Evolutionary conservation across 1,140 invertebrate species (phyloP).

Genomic region (Vollenhovia emeryi): DNA sequence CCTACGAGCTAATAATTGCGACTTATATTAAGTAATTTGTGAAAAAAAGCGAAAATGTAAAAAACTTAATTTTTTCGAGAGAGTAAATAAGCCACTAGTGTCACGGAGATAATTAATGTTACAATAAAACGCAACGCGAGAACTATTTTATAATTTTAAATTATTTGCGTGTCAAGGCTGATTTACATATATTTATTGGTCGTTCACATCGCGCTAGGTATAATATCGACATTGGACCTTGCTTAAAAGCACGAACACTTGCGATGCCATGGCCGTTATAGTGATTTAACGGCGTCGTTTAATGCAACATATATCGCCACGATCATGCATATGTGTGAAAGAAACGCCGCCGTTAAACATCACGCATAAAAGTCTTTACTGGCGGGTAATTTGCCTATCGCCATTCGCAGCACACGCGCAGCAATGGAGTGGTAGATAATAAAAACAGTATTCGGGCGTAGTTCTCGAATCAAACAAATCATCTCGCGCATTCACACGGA

Average conservation of each 20-base stretch:
- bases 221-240: slow-evolving; percentile 47
- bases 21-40: slow-evolving; percentile 10
- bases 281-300: slow-evolving; percentile 44
- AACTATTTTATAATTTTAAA: slow-evolving; percentile 10
- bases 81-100: neutral
- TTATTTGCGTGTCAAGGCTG: neutral
- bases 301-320: slow-evolving; percentile 18
- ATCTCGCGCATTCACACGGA: neutral
- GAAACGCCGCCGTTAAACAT: slow-evolving; percentile 23
- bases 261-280: slow-evolving; percentile 32
- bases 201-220: neutral
- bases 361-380: slow-evolving; percentile 51
- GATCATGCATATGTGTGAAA: slow-evolving; percentile 30
- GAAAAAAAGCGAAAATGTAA: neutral
- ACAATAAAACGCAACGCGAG: neutral
- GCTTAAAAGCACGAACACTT: slow-evolving; percentile 18
- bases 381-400: slow-evolving; percentile 34
- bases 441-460: slow-evolving; percentile 35
- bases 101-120: neutral
- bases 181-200: slow-evolving; percentile 42
- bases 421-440: slow-evolving; percentile 33
- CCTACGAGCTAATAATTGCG: neutral
- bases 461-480: slow-evolving; percentile 11
- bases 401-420: neutral
- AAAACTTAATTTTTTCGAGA: neutral